phyloP scores from a whole-genome alignment of 2,888 invertebrate genomes.

The Anagyrus pseudococci region DNA sequence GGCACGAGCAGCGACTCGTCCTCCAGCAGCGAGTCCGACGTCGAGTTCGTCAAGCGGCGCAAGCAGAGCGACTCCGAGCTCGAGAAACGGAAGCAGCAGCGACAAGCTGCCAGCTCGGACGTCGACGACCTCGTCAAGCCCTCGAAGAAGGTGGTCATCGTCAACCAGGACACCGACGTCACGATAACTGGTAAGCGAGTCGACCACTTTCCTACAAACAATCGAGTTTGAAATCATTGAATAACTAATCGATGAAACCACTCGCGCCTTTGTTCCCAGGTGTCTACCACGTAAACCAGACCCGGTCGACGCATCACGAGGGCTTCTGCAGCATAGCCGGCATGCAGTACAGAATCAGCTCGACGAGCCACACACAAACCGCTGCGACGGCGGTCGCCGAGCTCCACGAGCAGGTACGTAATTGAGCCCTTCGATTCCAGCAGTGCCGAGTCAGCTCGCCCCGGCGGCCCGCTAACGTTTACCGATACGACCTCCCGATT shows the following conservation, averaged over 20 bases:
- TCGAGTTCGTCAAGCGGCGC: constrained; percentile 55
- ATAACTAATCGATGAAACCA: neutral
- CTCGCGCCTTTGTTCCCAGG: constrained; percentile 53
- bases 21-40: constrained; percentile 63
- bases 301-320: constrained; percentile 78
- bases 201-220: neutral
- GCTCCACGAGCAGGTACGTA: constrained; percentile 58
- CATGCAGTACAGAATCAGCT: constrained; percentile 87
- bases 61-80: constrained; percentile 56
- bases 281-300: constrained; percentile 78
- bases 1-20: constrained; percentile 67
- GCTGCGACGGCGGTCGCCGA: constrained; percentile 80
- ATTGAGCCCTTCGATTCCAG: constrained; percentile 16
- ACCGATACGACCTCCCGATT: no score
- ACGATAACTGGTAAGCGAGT: constrained; percentile 75
- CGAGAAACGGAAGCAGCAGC: constrained; percentile 50
- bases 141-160: constrained; percentile 72
- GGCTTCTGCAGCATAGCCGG: constrained; percentile 85
- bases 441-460: no score
- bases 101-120: constrained; percentile 48
- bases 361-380: constrained; percentile 85
- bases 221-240: neutral
- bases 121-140: constrained; percentile 57
- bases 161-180: constrained; percentile 86
- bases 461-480: neutral